Evolutionary conservation across 1,140 invertebrate genomes (phyloP), one percentile per base, ranked within the genome.

Genomic region (Drosophila malerkotliana): DNA sequence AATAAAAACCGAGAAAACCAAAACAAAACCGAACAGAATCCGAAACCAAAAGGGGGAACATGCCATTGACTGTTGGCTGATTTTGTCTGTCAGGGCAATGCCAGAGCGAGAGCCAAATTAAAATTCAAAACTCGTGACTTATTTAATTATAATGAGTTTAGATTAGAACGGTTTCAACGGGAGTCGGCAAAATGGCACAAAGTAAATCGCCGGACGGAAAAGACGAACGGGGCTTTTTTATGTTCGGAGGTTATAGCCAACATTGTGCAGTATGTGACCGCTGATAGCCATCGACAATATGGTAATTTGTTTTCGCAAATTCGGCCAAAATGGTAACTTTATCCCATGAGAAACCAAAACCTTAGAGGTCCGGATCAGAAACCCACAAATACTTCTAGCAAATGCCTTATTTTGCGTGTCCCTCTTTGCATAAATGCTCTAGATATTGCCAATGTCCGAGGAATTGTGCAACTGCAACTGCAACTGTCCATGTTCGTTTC

Each of bases 81-180:
- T 88, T 75, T 82, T 78, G 82, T 85, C 81, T 78, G 68, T 85
- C 61, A 62, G 76, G 55, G 69, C 80, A 82, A 76, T 67, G 63
- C 63, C 60, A 79, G 56, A 62, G 49, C 62, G 71, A 69, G 69
- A 54, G 66, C 72, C 72, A 66, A 88, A 89, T 88, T 88, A 88
- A 89, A 88, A 88, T 88, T 88, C 84, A 89, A 89, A 89, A 89
- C 84, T 88, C 83, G 83, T 88, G 83, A 88, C 83, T 88, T 89
- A 89, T 89, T 88, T 88, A 88, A 88, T 88, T 88, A 89, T 88
- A 87, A 87, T 87, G 83, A 87, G 83, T 88, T 89, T 64, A 88
- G 83, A 87, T 88, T 88, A 88, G 83, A 87, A 88, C 63, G 79
- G 79, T 78, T 78, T 82, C 77, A 80, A 80, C 81, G 83, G 82